These are phyloP conservation scores for Zoanthus sociatus DNA, from an alignment of 92 coral and sea anemone species.

Conservation along the genomic window DNA sequence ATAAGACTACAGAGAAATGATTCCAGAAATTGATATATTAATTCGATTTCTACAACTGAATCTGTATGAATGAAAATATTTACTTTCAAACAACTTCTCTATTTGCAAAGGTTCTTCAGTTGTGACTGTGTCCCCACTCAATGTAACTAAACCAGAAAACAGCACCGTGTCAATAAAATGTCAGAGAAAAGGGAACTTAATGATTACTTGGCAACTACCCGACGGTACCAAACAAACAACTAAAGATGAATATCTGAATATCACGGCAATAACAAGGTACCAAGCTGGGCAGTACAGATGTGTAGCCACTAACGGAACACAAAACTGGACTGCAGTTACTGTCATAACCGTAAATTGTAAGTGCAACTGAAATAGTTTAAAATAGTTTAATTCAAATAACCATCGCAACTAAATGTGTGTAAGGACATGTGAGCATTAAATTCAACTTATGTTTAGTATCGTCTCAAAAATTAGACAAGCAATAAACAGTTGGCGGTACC, in stretches of 20 bases:
- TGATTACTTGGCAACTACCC: constrained; percentile 6
- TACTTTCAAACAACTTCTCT: too few species aligned
- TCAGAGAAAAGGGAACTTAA: not conserved
- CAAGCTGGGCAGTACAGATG: constrained; percentile 14
- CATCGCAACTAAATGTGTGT: too few species aligned
- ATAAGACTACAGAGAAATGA: too few species aligned
- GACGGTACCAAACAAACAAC: not conserved
- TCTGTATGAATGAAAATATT: too few species aligned
- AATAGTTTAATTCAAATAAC: not conserved
- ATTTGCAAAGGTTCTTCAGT: not conserved
- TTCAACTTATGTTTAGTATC: too few species aligned
- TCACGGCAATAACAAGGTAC: constrained; percentile 26
- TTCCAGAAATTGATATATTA: too few species aligned
- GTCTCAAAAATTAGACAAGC: too few species aligned
- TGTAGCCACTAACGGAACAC: constrained; percentile 30
- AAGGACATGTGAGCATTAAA: too few species aligned
- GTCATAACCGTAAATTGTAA: constrained; percentile 23
- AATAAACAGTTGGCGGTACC: too few species aligned
- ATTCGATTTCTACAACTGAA: too few species aligned
- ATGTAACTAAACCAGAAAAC: not conserved
- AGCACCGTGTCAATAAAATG: not conserved
- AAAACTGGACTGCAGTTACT: not conserved
- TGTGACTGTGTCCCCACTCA: constrained; percentile 2
- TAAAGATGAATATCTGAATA: not conserved
- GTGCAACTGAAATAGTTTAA: not conserved